Evolutionary conservation across 2,113 vertebrate genomes (phyloP), one percentile per base, ranked within the genome.

Genomic region (Holacanthus passer): DNA sequence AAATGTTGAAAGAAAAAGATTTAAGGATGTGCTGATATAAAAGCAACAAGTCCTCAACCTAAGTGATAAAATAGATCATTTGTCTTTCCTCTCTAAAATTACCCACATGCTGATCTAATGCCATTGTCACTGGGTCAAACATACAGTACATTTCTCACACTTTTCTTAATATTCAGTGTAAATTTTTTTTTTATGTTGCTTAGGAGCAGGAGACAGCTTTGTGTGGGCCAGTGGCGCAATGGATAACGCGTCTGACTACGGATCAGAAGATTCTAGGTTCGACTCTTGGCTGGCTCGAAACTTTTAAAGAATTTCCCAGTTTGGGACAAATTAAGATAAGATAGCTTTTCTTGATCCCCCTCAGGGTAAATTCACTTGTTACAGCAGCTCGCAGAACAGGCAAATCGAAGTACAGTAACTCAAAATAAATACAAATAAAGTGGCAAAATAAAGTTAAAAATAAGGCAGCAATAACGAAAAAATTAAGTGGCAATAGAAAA

Each of bases 241-340:
- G 88, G 87, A 91, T 91, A 91, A 93, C 83, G 87, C 89, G 95
- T 96, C 95, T 96, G 95, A 96, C 96, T 96, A 96, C 95, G 95
- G 96, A 96, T 96, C 95, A 96, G 96, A 97, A 96, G 96, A 96
- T 96, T 96, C 96, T 95, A 96, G 95, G 96, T 97, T 97, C 94
- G 85, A 91, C 91, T 91, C 89, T 90, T 91, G 92, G 92, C 90
- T 93, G 81, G 89, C 90, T 93, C 86, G 86, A 41, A 9, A 11
- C 9, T 41, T 41, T 41, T 41, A n/a, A n/a, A n/a, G n/a, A n/a
- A n/a, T n/a, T n/a, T n/a, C n/a, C n/a, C n/a, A n/a, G n/a, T n/a
- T n/a, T n/a, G n/a, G n/a, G n/a, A n/a, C n/a, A n/a, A n/a, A n/a
- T n/a, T n/a, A n/a, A n/a, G n/a, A n/a, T n/a, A n/a, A n/a, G n/a